Evolutionary conservation across 2,797 vertebrate genomes (phyloP).

Genomic region (Gymnoscopelus braueri): DNA sequence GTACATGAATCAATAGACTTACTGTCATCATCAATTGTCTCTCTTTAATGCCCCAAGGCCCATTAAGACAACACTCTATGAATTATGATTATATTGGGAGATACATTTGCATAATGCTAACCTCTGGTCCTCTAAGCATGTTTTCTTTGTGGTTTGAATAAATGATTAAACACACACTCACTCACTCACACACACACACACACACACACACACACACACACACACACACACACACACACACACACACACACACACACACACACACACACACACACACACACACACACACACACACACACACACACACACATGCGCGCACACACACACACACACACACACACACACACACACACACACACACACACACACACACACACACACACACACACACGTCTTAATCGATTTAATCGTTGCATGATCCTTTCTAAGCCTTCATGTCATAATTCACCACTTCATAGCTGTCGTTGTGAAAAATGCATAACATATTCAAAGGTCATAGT

Average conservation of each 20-base stretch:
- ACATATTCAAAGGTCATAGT: too few relatives aligned
- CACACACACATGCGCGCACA: too few relatives aligned
- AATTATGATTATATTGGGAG: constrained; percentile 7
- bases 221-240: too few relatives aligned
- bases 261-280: background rate
- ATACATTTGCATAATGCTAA: constrained; percentile 10
- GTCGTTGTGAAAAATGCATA: too few relatives aligned
- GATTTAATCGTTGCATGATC: too few relatives aligned
- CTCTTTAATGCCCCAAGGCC: background rate
- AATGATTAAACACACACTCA: background rate
- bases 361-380: background rate
- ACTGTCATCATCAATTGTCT: background rate
- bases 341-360: background rate
- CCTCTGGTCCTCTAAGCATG: background rate
- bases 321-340: too few relatives aligned
- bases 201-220: too few relatives aligned
- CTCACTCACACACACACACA: too few relatives aligned
- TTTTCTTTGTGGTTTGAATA: background rate
- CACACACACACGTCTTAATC: too few relatives aligned
- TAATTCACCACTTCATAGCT: too few relatives aligned
- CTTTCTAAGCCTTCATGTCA: too few relatives aligned
- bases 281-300: too few relatives aligned
- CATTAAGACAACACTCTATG: background rate
- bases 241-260: background rate
- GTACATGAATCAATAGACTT: background rate